phyloP scores from a whole-genome alignment of 2,113 vertebrate genomes.

The Montifringilla adamsi region DNA sequence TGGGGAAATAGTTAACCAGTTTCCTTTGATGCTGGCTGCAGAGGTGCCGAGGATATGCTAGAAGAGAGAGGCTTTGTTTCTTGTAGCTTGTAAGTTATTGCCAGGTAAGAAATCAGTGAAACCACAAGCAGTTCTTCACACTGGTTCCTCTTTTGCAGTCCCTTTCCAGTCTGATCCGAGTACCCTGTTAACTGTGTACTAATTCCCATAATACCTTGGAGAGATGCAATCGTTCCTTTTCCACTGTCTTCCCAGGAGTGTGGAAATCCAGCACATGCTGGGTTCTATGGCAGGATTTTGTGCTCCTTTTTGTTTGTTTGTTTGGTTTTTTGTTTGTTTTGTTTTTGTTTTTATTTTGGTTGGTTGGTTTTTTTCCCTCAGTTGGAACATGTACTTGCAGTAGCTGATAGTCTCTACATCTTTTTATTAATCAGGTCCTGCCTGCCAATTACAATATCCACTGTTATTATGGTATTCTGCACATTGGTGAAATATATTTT shows the following conservation, averaged over 20 bases:
- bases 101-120: not conserved
- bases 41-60: not conserved
- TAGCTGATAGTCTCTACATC: not conserved
- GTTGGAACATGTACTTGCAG: not conserved
- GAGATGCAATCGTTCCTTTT: not conserved
- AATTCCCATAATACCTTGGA: not conserved
- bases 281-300: not conserved
- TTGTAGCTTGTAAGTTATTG: not conserved
- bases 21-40: not conserved
- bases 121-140: not conserved
- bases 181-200: not conserved
- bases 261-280: not conserved
- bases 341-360: not conserved
- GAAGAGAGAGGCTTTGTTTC: not conserved
- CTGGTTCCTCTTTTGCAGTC: not conserved
- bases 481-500: not conserved
- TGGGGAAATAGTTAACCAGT: conserved; percentile 2
- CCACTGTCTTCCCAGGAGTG: not conserved
- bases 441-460: not conserved
- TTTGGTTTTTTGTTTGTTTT: not conserved
- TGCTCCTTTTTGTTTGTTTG: not conserved
- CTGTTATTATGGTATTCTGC: not conserved
- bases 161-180: accelerated
- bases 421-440: not conserved
- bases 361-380: not conserved